These are phyloP conservation scores for Ochotona curzoniae DNA, from an alignment of 2,113 vertebrate species.

Conservation along the genomic window DNA sequence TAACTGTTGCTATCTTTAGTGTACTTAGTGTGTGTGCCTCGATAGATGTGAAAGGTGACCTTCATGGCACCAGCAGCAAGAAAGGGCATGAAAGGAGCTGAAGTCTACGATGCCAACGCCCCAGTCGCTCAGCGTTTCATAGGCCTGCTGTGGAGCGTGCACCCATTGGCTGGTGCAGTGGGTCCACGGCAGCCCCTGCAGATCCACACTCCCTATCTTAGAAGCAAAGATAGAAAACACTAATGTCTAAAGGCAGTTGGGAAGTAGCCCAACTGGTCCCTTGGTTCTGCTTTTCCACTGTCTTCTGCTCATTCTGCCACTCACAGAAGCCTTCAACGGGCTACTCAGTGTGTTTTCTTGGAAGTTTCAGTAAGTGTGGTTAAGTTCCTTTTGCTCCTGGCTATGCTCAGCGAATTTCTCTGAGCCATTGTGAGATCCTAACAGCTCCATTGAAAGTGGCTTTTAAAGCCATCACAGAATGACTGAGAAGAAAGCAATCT, in stretches of 20 bases:
- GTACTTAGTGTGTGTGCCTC: not conserved
- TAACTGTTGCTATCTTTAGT: not conserved
- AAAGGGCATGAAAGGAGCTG: not conserved
- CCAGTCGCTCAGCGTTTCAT: not conserved
- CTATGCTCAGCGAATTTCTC: constrained; percentile 41
- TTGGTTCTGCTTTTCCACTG: constrained; percentile 35
- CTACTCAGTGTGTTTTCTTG: constrained; percentile 16
- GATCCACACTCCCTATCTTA: not conserved
- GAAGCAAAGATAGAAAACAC: constrained; percentile 28
- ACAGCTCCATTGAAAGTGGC: constrained; percentile 54
- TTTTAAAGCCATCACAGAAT: constrained; percentile 56
- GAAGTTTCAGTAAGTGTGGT: constrained; percentile 28
- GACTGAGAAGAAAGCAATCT: constrained; percentile 61
- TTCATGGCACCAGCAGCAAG: not conserved
- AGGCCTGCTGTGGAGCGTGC: not conserved
- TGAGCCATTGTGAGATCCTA: constrained; percentile 53
- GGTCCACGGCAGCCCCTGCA: not conserved
- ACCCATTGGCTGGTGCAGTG: not conserved
- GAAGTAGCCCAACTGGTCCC: constrained; percentile 4
- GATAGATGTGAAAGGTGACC: not conserved
- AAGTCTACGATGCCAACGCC: constrained; percentile 5
- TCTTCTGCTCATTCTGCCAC: constrained; percentile 14
- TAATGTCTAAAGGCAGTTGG: not conserved
- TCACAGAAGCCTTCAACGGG: not conserved
- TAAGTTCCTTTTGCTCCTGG: constrained; percentile 57